Evolutionary conservation across 92 coral and sea anemone species (phyloP), one percentile per base, ranked within the genome.

Genomic region (Porites evermanni): DNA sequence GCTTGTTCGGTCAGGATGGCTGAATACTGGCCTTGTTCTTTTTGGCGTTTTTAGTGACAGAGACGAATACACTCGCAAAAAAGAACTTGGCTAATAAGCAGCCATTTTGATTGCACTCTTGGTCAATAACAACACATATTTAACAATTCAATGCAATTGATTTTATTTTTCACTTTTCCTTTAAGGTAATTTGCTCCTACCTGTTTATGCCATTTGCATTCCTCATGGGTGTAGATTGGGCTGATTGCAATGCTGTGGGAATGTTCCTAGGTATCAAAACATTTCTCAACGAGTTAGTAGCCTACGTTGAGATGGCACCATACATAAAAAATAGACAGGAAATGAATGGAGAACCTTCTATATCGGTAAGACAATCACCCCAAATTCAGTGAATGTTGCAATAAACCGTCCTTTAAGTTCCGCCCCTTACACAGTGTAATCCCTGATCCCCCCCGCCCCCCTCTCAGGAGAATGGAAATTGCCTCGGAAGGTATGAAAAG

Each of bases 181-280:
- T 38, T 38, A 77, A 93, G 96, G 70, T 70, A 68, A 96, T 96
- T 76, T 96, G 98, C 63, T 96, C 98, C 4, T 96, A 96, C 58
- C 38, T 94, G 50, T 92, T 96, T 58, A 91, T 94, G 80, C 98
- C 98, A 26, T 86, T 96, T 89, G 98, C 98, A 1, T 94, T 92
- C 81, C 88, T 96, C 77, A 96, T 96, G 98, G 98, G 98, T 6
- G 98, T 96, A 65, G 91, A 92, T 74, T 94, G 98, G 98, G 86
- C 87, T 56, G 98, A 96, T 87, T 96, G 98, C 68, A 91, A 93
- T 52, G 84, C 84, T 61, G 94, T 96, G 54, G 98, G 95, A 71
- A 88, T 88, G 87, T 90, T 96, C 68, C 91, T 96, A 44, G 98
- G 98, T 16, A 84, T 94, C 8, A 96, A 96, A 79, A 96, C 98